Evolutionary conservation across 37 sponge, comb jelly and placozoan genomes (phyloP).

Genomic region (Cliona cf. orientalis): DNA sequence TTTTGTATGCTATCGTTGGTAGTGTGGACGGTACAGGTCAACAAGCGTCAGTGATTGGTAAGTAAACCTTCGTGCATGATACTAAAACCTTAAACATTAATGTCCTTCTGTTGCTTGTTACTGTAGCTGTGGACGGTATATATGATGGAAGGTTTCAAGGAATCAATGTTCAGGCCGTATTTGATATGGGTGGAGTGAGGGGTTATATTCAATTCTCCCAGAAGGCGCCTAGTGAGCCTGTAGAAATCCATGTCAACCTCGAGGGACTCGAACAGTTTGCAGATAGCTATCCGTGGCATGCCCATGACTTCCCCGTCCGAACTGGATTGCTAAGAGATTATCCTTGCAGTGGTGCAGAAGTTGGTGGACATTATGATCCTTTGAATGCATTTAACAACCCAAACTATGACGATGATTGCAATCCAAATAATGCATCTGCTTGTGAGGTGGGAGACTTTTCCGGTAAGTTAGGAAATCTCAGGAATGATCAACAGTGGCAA

Average conservation of each 20-base stretch:
- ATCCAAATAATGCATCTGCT: not conserved
- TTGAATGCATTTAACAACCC: not conserved
- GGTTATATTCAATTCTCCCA: constrained; percentile 51
- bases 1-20: too few species aligned
- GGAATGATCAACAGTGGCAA: not conserved
- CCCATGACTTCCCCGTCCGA: constrained; percentile 44
- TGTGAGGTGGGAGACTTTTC: constrained; percentile 60
- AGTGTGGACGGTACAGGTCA: too few species aligned
- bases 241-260: constrained; percentile 34
- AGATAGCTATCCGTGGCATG: constrained; percentile 36
- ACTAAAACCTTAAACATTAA: too few species aligned
- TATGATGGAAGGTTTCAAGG: constrained; percentile 22
- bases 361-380: constrained; percentile 56
- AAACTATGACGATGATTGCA: not conserved
- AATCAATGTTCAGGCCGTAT: constrained; percentile 17
- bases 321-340: constrained; percentile 10
- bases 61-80: too few species aligned
- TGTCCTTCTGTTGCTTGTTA: not conserved
- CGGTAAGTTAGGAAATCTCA: constrained; percentile 7
- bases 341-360: constrained; percentile 34
- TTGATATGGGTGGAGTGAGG: constrained; percentile 53
- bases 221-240: constrained; percentile 13
- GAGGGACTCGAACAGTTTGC: constrained; percentile 41
- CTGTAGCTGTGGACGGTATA: constrained; percentile 13
- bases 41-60: too few species aligned